Evolutionary conservation across 2,888 invertebrate genomes (phyloP), one percentile per base, ranked within the genome.

Genomic region (Mythimna albipuncta): DNA sequence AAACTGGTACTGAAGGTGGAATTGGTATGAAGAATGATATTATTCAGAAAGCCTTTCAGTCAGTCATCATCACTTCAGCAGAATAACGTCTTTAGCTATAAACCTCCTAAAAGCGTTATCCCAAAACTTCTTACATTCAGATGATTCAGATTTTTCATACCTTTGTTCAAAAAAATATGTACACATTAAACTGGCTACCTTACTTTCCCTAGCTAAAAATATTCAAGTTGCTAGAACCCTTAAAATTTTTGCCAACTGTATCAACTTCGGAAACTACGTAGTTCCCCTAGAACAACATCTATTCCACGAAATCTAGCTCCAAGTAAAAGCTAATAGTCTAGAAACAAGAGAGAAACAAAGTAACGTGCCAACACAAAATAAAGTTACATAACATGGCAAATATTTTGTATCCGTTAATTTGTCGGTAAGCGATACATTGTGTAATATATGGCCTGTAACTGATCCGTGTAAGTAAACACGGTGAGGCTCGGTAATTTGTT

Each of bases 381-480:
- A 74, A 54, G 58, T 79, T 68, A 62, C 55, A 70, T 67, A 83
- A 85, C 80, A 81, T 80, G 35, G 87, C 86, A 91, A 92, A 92
- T 89, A 91, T 90, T 90, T 89, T 86, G 86, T 78, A 83, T 86
- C 83, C 86, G 86, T 87, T 91, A 92, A 92, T 93, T 92, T 91
- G 88, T 91, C 83, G 75, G 92, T 89, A 92, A 93, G 85, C 86
- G 91, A 93, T 93, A 93, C 91, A 89, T 89, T 84, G 85, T 83
- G 69, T 87, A 87, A 88, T 89, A 85, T 88, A 89, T 82, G 80
- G 86, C 81, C 85, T 88, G 88, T 86, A 87, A 89, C 77, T 87
- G 89, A 91, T 89, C 85, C 85, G 83, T 89, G 90, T 91, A 91
- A 93, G 92, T 92, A 91, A 93, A 93, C 90, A 93, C 85, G 84